phyloP scores from a whole-genome alignment of 2,797 vertebrate genomes.

The Acanthiza pusilla region DNA sequence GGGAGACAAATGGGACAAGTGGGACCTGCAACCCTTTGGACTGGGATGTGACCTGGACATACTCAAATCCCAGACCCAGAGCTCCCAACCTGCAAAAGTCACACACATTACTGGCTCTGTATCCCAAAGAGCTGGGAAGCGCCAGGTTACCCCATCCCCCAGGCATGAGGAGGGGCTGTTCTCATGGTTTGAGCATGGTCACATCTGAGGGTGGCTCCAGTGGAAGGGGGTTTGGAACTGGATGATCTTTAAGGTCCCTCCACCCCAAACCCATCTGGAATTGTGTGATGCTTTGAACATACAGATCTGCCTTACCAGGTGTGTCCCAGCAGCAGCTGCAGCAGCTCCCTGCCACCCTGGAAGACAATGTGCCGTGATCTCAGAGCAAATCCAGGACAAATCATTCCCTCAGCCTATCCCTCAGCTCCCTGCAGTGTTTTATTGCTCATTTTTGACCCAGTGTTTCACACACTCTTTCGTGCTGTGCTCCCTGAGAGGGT shows the following conservation, averaged over 20 bases:
- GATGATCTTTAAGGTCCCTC: too few relatives aligned
- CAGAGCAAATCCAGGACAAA: neutral
- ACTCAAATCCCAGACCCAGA: neutral
- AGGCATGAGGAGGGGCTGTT: neutral
- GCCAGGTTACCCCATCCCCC: neutral
- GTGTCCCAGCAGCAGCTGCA: neutral
- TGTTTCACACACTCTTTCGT: neutral
- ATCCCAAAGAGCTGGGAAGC: neutral
- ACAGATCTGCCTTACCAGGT: neutral
- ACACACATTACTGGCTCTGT: neutral
- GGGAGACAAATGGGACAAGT: neutral
- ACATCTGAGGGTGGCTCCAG: neutral
- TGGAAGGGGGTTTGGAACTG: neutral
- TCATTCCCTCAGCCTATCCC: neutral
- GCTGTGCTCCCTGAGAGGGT: neutral
- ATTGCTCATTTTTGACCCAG: neutral
- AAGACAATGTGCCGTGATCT: neutral
- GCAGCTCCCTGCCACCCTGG: slow-evolving; percentile 3
- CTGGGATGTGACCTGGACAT: neutral
- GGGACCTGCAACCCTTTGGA: neutral
- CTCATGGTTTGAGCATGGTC: rapidly evolving
- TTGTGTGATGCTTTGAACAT: too few relatives aligned
- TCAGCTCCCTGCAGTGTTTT: neutral
- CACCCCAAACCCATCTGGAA: neutral
- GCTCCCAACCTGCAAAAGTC: neutral